Conservation (phyloP, 2,113 vertebrate genomes). For the Eurypyga helias region DNA sequence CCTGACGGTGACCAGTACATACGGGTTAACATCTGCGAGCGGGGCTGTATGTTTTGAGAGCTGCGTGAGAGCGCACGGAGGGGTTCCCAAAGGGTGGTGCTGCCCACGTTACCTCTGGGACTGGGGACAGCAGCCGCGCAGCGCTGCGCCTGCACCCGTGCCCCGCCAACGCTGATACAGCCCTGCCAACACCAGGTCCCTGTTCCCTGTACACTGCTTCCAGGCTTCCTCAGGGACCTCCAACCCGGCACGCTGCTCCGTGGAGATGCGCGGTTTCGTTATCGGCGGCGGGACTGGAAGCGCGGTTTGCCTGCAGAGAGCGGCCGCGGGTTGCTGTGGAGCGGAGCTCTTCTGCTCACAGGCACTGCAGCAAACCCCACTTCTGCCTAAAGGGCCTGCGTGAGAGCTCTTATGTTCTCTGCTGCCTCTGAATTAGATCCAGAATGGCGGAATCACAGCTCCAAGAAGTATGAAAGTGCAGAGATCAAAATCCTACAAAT, state of each 20-base stretch:
- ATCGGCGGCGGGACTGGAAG: rapidly evolving
- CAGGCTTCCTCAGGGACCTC: not conserved
- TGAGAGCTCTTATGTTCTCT: not conserved
- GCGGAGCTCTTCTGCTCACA: not conserved
- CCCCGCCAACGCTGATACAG: rapidly evolving
- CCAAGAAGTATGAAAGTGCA: not conserved
- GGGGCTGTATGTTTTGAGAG: not conserved
- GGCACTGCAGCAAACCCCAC: not conserved
- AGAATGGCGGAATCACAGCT: not conserved
- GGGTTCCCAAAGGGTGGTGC: not conserved
- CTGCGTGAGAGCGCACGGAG: not conserved
- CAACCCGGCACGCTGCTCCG: not conserved
- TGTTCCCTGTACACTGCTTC: not conserved
- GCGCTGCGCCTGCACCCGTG: not conserved
- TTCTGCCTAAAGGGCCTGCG: not conserved
- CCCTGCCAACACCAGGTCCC: rapidly evolving
- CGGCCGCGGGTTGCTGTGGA: not conserved
- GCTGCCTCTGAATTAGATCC: not conserved
- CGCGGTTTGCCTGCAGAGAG: rapidly evolving
- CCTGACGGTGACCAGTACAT: rapidly evolving
- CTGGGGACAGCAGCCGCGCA: not conserved
- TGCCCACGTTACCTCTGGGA: rapidly evolving
- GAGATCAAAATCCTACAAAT: rapidly evolving
- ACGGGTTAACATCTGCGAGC: not conserved
- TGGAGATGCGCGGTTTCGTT: rapidly evolving